phyloP scores from a whole-genome alignment of 2,113 vertebrate species.

The Lepidothrix coronata region DNA sequence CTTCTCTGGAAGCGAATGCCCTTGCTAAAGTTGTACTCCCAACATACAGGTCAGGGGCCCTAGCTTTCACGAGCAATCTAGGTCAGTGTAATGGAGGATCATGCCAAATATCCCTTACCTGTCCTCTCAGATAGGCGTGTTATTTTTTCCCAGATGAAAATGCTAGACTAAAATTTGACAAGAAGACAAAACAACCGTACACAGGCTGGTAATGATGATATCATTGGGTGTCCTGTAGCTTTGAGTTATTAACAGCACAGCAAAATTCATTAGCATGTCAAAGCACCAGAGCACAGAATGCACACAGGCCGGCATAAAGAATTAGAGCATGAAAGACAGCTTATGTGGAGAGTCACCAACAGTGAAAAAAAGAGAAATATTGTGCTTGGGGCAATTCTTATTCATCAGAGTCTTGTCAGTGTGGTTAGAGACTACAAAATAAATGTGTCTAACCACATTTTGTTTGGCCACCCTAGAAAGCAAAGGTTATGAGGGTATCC shows the following conservation, averaged over 20 bases:
- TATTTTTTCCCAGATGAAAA: slow-evolving; percentile 8
- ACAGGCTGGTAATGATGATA: background rate
- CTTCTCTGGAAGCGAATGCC: background rate
- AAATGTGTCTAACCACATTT: slow-evolving; percentile 32
- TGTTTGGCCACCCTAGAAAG: slow-evolving; percentile 20
- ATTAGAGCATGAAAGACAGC: slow-evolving; percentile 43
- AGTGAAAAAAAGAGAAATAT: slow-evolving; percentile 24
- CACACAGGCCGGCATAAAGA: background rate
- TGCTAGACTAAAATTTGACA: background rate
- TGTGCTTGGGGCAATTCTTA: background rate
- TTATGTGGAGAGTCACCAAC: slow-evolving; percentile 30
- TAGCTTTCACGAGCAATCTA: background rate
- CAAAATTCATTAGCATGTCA: slow-evolving; percentile 29
- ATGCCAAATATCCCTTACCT: background rate
- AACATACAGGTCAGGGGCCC: background rate
- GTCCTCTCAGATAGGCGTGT: background rate
- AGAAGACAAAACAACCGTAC: background rate
- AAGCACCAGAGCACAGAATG: slow-evolving; percentile 7
- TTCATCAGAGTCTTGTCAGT: slow-evolving; percentile 30
- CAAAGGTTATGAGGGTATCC: background rate
- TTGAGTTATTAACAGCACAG: background rate
- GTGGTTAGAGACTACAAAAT: background rate
- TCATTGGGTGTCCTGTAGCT: background rate
- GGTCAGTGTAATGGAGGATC: background rate
- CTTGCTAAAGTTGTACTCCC: background rate